Conservation (phyloP, 1,140 invertebrate genomes). For the Centruroides vittatus region DNA sequence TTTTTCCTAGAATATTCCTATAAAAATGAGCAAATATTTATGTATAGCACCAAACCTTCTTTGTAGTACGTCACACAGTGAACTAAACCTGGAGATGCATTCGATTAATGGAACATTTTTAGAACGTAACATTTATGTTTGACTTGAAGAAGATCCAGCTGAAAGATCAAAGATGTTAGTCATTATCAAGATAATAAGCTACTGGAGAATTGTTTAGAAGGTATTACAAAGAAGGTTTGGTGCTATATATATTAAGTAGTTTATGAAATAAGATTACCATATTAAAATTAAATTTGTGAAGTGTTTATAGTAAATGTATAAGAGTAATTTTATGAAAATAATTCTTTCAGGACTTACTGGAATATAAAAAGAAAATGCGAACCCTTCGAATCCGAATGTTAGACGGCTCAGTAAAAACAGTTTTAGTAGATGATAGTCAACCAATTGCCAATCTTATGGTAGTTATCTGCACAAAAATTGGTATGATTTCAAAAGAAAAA, state of each 20-base stretch:
- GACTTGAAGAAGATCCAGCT: background rate
- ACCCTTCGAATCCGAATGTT: conserved; percentile 86
- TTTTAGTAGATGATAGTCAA: conserved; percentile 94
- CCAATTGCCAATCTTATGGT: conserved; percentile 97
- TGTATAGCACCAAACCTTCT: too few relatives aligned
- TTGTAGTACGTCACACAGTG: too few relatives aligned
- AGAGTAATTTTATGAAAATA: background rate
- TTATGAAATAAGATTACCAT: background rate
- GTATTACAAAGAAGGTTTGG: background rate
- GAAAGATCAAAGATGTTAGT: too few relatives aligned
- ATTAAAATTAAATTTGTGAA: too few relatives aligned
- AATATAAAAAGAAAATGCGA: conserved; percentile 86
- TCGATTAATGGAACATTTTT: too few relatives aligned
- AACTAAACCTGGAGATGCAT: too few relatives aligned
- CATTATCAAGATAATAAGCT: too few relatives aligned
- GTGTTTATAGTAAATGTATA: too few relatives aligned
- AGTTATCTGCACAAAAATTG: conserved; percentile 96
- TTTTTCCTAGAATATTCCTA: too few relatives aligned
- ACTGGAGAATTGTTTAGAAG: too few relatives aligned
- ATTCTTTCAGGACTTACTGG: conserved; percentile 58
- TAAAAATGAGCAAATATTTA: too few relatives aligned
- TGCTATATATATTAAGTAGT: background rate
- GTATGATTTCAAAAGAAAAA: conserved; percentile 28
- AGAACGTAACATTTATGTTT: too few relatives aligned
- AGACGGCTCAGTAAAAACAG: conserved; percentile 84